These are phyloP conservation scores for Phengaris alcon DNA, from an alignment of 2,888 invertebrate genomes.

Conservation along the genomic window DNA sequence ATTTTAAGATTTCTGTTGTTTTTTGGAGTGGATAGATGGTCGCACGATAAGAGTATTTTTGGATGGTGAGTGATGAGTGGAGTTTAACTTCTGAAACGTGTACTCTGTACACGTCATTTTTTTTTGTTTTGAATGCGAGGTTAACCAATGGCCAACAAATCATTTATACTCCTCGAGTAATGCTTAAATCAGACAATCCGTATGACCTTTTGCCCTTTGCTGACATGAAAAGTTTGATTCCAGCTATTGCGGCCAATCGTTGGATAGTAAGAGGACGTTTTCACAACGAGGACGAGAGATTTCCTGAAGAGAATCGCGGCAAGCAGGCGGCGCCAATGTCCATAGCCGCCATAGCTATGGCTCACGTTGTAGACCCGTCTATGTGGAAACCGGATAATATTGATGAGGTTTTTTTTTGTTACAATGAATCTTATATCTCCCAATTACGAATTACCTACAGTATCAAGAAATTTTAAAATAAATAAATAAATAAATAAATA, in stretches of 20 bases:
- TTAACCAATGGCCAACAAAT: background rate
- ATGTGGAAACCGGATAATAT: constrained; percentile 61
- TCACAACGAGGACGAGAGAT: constrained; percentile 63
- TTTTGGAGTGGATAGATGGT: too few species aligned
- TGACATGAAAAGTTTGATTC: background rate
- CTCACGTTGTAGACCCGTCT: constrained; percentile 54
- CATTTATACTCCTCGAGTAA: background rate
- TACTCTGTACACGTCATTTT: too few species aligned
- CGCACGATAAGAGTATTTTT: too few species aligned
- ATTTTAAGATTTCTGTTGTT: too few species aligned
- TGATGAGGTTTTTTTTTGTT: constrained; percentile 54
- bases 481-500: too few species aligned
- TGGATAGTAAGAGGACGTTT: constrained; percentile 66
- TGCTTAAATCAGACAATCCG: background rate
- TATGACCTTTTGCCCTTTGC: background rate
- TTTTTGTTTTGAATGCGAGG: background rate
- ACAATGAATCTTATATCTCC: background rate
- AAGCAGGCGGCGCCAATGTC: constrained; percentile 65
- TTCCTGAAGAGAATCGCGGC: constrained; percentile 62
- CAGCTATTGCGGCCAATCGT: constrained; percentile 64
- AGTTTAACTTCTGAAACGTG: too few species aligned
- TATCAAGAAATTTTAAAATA: too few species aligned
- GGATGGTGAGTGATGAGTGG: too few species aligned
- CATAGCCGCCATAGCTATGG: constrained; percentile 63
- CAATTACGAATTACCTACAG: too few species aligned